A percentile compares a stretch with the other conserved stretches of the same genome.
phyloP scores from a whole-genome alignment of 2,797 vertebrate species.

The Florisuga fusca region DNA sequence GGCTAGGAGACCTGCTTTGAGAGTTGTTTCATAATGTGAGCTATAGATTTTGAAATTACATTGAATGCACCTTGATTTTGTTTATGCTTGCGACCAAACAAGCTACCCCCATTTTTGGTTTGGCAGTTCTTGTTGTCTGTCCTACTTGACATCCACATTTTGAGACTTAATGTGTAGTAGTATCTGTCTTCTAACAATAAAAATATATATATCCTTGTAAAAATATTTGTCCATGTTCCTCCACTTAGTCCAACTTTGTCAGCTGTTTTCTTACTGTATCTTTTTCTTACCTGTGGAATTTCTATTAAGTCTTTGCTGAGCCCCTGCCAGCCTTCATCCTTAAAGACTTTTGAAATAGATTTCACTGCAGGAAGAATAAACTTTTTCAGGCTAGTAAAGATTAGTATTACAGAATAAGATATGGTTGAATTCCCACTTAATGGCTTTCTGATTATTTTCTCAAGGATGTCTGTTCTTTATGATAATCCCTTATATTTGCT shows the following conservation, averaged over 20 bases:
- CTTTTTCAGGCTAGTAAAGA: not conserved
- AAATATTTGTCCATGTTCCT: not conserved
- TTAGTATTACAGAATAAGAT: not conserved
- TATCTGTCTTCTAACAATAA: not conserved
- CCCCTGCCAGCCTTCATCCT: not conserved
- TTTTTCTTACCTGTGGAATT: not conserved
- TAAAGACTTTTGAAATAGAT: not conserved
- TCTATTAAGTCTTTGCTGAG: not conserved
- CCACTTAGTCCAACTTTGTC: not conserved
- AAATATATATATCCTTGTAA: not conserved
- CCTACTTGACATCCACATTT: not conserved
- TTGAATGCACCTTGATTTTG: not conserved
- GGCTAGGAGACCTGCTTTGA: not conserved
- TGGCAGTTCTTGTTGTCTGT: not conserved
- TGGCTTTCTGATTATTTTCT: slow-evolving; percentile 1
- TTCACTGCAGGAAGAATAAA: not conserved
- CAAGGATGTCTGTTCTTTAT: slow-evolving; percentile 12
- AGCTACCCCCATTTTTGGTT: not conserved
- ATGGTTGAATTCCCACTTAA: not conserved
- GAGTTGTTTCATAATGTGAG: not conserved
- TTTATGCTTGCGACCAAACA: not conserved
- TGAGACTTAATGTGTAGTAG: not conserved
- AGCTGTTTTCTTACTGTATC: not conserved
- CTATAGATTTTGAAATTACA: not conserved
- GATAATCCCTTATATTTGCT: slow-evolving; percentile 58